Base-by-base conservation (phyloP, 2,113 vertebrate genomes). In the Nicator chloris region DNA sequence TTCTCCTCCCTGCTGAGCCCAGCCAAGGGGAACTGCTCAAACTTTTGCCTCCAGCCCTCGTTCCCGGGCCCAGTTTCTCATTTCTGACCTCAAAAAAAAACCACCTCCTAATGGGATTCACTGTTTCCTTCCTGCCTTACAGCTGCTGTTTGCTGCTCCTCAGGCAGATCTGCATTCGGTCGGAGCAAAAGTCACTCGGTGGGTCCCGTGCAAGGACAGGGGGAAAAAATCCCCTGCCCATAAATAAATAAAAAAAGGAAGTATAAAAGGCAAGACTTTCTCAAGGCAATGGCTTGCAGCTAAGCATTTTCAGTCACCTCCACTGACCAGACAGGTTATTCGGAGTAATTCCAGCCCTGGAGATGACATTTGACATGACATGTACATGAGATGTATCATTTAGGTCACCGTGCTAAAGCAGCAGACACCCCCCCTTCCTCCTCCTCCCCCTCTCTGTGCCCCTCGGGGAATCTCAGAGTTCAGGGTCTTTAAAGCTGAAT, bases 331-430 rank as follows among this genome's bases (percentile, higher is more conserved):
- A 95, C 94, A 96, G 86, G 93, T 96, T 95, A 75, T 88, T 94
- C 7, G 0, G 86, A 94, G 92, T 84, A 90, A 50, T 96, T 96
- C 72, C 86, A 93, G 90, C 90, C 92, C 90, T 84, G n/a, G 80
- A 95, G 82, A 97, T 82, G 93, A 96, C 93, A 96, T 94, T 86
- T 94, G 95, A 96, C 94, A 90, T 96, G 94, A 96, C 94, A 95
- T 7, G 69, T 71, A 97, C 95, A 94, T 84, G 86, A 95, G 95
- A 93, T 91, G 95, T 93, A 93, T 94, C 94, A 93, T 95, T 96
- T 94, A 96, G 95, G 96, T 97, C 95, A 96, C 51, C 2, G 86
- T 96, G 77, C 76, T 88, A 39, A 88, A 86, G 82, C 75, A 77
- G 33, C 60, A 88, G 83, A 80, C 92, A 70, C 18, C 44, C 56